A percentile compares a stretch with the other conserved stretches of the same genome.
Evolutionary conservation across 2,113 vertebrate species (phyloP).

Genomic region (Myiopsitta monachus): DNA sequence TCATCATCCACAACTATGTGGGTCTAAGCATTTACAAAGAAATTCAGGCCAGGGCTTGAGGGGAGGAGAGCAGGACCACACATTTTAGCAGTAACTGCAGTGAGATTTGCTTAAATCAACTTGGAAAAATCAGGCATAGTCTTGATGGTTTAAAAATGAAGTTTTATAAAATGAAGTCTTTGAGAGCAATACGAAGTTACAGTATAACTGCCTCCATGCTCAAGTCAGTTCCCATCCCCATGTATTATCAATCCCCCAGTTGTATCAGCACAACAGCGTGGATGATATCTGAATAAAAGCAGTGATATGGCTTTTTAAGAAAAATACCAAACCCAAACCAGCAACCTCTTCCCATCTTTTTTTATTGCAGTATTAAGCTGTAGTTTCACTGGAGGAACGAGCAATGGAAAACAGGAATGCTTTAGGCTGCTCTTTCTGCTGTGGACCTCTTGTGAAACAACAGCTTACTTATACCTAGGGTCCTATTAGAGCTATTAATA

Average conservation of each 20-base stretch:
- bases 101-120: neutral
- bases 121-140: neutral
- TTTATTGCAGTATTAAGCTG: neutral
- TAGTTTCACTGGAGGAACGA: neutral
- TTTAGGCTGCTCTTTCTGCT: neutral
- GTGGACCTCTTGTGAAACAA: neutral
- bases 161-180: neutral
- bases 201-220: neutral
- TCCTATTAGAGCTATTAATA: neutral
- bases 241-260: neutral
- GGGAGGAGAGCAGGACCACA: neutral
- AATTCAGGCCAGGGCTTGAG: neutral
- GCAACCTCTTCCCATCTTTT: neutral
- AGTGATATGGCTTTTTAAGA: neutral
- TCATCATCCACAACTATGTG: neutral
- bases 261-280: neutral
- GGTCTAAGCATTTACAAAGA: neutral
- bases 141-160: neutral
- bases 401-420: neutral
- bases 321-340: neutral
- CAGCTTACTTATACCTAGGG: neutral
- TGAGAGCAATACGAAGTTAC: neutral
- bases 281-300: neutral
- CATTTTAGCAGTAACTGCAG: neutral
- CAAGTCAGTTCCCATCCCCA: neutral